Evolutionary conservation across 1,140 invertebrate genomes (phyloP), one percentile per base, ranked within the genome.

Genomic region (Drosophila nasuta): DNA sequence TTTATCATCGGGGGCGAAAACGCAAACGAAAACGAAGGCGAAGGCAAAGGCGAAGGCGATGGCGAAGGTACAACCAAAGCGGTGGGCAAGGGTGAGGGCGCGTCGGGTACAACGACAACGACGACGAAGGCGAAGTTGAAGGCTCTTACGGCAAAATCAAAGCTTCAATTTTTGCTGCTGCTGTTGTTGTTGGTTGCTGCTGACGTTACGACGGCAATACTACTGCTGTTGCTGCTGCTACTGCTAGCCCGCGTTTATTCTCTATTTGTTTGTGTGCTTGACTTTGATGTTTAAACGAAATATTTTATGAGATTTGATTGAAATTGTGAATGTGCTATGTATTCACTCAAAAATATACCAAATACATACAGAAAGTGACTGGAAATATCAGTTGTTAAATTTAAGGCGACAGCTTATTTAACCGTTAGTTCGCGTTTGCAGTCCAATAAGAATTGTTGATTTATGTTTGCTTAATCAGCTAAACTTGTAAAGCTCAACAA

Each of bases 221-320:
- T 30, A 17, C 57, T 43, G 60, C 41, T 63, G 43, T 57, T 45
- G 56, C 15, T 62, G 38, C 30, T 68, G 20, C 52, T 49, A 56
- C 25, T 63, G 43, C 17, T 63, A 20, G 17, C 17, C 35, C 35
- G 59, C n/a, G 45, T 58, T 35, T 57, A 63, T 63, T 20, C 15
- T 10, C 15, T 56, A 62, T 60, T 45, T 57, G 54, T 35, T 33
- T 65, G 43, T 49, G 25, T 62, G 33, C 5, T 41, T 54, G 45
- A 74, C 77, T 87, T 87, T 83, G 81, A 88, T 88, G 80, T 88
- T 81, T 77, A 25, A 68, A 78, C 57, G 48, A 68, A 74, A 82
- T 65, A 63, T 69, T 48, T 66, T 74, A 75, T 83, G 77, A 69
- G 56, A 73, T 83, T 81, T 88, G 83, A 88, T 89, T 75, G 70